Percentiles rank a stretch among this genome's conserved stretches.
phyloP scores from a whole-genome alignment of 2,113 vertebrate species.

The Pelecanoides urinatrix region DNA sequence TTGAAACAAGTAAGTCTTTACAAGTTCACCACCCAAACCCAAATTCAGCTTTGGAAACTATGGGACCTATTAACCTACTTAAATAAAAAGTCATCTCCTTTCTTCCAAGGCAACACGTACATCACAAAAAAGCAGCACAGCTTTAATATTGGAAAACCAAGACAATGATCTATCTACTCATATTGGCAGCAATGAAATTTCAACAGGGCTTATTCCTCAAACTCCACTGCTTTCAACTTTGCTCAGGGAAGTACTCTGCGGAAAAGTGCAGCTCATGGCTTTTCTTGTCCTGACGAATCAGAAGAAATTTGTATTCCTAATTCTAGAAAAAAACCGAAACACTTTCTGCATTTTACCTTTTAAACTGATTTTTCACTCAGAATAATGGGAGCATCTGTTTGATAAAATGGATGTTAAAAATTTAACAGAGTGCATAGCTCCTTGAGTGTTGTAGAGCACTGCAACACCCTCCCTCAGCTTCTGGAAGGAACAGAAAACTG shows the following conservation, averaged over 20 bases:
- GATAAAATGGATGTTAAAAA: not conserved
- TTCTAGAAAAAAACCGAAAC: rapidly evolving
- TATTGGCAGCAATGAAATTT: not conserved
- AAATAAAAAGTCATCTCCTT: not conserved
- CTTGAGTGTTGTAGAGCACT: not conserved
- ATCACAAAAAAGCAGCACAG: not conserved
- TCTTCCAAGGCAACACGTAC: not conserved
- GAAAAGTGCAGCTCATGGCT: not conserved
- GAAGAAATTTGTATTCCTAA: not conserved
- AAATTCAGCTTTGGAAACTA: not conserved
- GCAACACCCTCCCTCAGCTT: not conserved
- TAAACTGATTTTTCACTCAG: not conserved
- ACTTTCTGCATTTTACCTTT: not conserved
- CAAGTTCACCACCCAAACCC: slow-evolving; percentile 26
- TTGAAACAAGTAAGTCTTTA: slow-evolving; percentile 23
- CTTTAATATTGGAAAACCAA: not conserved
- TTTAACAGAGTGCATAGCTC: not conserved
- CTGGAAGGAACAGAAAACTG: not conserved
- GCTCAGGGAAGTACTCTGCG: not conserved
- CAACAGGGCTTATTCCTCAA: not conserved
- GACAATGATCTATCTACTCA: not conserved
- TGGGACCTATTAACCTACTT: not conserved
- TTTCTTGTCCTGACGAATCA: not conserved
- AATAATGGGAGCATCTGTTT: not conserved
- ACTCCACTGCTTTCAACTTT: not conserved